A percentile compares a stretch with the other conserved stretches of the same genome.
phyloP scores from a whole-genome alignment of 2,888 invertebrate species.

The Odontocerum albicorne region DNA sequence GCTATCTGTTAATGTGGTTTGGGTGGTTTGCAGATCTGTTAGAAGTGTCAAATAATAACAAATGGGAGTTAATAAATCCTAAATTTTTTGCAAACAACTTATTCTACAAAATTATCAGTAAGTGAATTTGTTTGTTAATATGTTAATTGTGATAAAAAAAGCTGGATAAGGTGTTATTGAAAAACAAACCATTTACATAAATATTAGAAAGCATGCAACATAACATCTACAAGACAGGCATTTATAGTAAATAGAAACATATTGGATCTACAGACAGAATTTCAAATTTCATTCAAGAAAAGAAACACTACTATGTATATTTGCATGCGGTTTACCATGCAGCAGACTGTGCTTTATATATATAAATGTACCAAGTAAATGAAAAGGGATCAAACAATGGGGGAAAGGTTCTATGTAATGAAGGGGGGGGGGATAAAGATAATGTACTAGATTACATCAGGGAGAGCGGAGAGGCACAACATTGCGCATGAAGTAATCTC shows the following conservation, averaged over 20 bases:
- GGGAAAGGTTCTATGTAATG: no score
- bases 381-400: no score
- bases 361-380: background rate
- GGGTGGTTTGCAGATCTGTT: slow-evolving; percentile 39
- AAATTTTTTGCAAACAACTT: background rate
- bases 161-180: no score
- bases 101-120: background rate
- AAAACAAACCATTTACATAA: no score
- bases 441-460: slow-evolving; percentile 8
- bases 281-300: no score
- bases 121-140: background rate
- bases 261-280: no score
- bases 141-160: no score
- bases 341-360: background rate
- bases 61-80: slow-evolving; percentile 29
- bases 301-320: background rate
- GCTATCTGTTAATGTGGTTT: slow-evolving; percentile 48
- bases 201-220: no score
- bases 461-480: slow-evolving; percentile 14
- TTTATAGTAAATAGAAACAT: no score
- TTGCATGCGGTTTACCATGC: background rate
- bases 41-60: slow-evolving; percentile 36
- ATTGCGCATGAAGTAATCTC: slow-evolving; percentile 27
- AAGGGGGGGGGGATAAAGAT: background rate
- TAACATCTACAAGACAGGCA: no score